Base-by-base conservation (phyloP, 2,113 vertebrate species). In the Phylloscopus whistleri region DNA sequence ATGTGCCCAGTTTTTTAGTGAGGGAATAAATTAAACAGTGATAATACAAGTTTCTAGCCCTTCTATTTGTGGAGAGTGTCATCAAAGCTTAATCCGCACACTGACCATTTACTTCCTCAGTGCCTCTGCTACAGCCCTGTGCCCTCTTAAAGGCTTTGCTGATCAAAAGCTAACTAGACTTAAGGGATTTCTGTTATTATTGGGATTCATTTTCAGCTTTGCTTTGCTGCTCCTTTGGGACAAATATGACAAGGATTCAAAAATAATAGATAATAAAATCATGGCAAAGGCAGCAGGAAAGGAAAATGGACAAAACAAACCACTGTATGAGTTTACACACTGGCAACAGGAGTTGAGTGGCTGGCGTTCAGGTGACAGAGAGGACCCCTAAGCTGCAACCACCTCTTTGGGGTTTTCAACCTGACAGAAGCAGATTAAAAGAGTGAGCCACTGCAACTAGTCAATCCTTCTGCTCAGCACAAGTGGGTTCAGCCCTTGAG, bases 301-400 rank as follows among this genome's bases (percentile, higher is more conserved):
- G 39, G 46, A 33, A 52, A 74, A 22, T 13, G n/a, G 59, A 56
- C 30, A 64, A 31, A 88, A 26, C 30, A 81, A 16, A 62, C 23
- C 0, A 0, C 35, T 44, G 14, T 21, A 13, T 0, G 27, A 55
- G 22, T 3, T 9, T 46, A 22, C 21, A 4, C 1, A 1, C 30
- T 67, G 35, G 41, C 24, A 15, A 1, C 9, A 51, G 51, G 80
- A 66, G 26, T 14, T 39, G 60, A 28, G 23, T 67, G 51, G 28
- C 26, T 2, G 0, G 6, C 70, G 69, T 78, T 52, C 16, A 20
- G 59, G 28, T 60, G 64, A 10, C 48, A 53, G 55, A 72, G 49
- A 44, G 22, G 64, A 33, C 49, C 56, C 14, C 62, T 59, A 52
- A 67, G 39, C 8, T 59, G 58, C 66, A 39, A 8, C 10, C 52